Conservation (phyloP, 2,888 invertebrate species). For the Xylocampa areola region DNA sequence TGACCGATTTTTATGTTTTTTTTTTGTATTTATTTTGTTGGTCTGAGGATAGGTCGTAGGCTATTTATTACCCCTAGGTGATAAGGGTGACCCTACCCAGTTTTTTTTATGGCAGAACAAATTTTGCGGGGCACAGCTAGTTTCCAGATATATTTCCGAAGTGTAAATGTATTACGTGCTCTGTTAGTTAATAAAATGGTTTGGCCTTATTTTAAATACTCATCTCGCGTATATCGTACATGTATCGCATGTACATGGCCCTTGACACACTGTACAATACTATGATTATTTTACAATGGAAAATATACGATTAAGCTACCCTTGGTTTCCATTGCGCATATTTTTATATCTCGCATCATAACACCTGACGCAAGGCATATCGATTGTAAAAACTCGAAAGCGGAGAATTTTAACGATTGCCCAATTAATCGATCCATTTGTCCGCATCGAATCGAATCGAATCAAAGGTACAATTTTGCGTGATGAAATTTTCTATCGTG, state of each 20-base stretch:
- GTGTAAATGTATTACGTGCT: neutral
- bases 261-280: slow-evolving; percentile 51
- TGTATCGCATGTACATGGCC: too few species aligned
- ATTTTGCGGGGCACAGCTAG: too few species aligned
- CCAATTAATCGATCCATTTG: slow-evolving; percentile 51
- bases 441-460: slow-evolving; percentile 51
- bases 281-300: slow-evolving; percentile 35
- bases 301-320: slow-evolving; percentile 13
- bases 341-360: slow-evolving; percentile 20
- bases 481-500: slow-evolving; percentile 59
- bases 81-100: too few species aligned
- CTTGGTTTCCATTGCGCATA: slow-evolving; percentile 3
- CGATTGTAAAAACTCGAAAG: slow-evolving; percentile 35
- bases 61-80: too few species aligned
- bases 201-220: slow-evolving; percentile 41
- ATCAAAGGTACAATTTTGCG: slow-evolving; percentile 55
- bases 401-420: slow-evolving; percentile 39
- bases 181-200: slow-evolving; percentile 6
- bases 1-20: too few species aligned
- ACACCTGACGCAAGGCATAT: slow-evolving; percentile 17
- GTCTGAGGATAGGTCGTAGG: too few species aligned
- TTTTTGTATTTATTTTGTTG: too few species aligned
- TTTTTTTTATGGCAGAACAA: too few species aligned
- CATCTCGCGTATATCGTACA: slow-evolving; percentile 33
- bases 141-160: too few species aligned